Base-by-base conservation (phyloP, 2,113 vertebrate species). In the Mustela nigripes region DNA sequence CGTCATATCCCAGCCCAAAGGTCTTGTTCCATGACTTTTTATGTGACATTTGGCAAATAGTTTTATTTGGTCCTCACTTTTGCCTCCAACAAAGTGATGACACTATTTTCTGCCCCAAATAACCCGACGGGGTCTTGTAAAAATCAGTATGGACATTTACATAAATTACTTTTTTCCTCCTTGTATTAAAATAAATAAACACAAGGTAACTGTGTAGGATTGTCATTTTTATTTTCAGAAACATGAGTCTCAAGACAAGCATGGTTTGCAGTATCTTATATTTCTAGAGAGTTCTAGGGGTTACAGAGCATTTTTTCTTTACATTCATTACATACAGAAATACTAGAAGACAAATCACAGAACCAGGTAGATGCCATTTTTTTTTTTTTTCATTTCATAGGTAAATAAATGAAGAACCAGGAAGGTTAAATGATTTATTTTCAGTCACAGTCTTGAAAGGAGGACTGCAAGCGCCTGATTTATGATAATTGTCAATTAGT, bases 1-100 rank as follows among this genome's bases (percentile, higher is more conserved):
- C 83, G 24, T 53, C 11, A 18, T 15, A 45, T 71, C 45, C 69
- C 50, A 39, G 84, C 50, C 87, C 83, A 60, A 92, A 87, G 31
- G n/a, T 96, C 62, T 91, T 92, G 24, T 71, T 94, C 42, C 74
- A 65, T 91, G n/a, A 87, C 91, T 84, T 2, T 71, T 91, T 50
- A 16, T 88, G 69, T 96, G 58, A 84, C 19, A 7, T 80, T 94
- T 93, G 80, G 67, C 76, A 88, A 78, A 16, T 33, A 45, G 42
- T 85, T 97, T 94, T 95, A 88, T 91, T 97, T n/a, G 33, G 80
- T 83, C n/a, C n/a, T 93, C 24, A 67, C 93, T 93, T 98, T 97
- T 95, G 36, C 48, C 76, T 94, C 50, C 92, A 89, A n/a, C 39
- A 91, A 93, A 94, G 50, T 79, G 22, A 93, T 95, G 88, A 60